Conservation (phyloP, 2,797 vertebrate genomes). For the Aldrovandia affinis region DNA sequence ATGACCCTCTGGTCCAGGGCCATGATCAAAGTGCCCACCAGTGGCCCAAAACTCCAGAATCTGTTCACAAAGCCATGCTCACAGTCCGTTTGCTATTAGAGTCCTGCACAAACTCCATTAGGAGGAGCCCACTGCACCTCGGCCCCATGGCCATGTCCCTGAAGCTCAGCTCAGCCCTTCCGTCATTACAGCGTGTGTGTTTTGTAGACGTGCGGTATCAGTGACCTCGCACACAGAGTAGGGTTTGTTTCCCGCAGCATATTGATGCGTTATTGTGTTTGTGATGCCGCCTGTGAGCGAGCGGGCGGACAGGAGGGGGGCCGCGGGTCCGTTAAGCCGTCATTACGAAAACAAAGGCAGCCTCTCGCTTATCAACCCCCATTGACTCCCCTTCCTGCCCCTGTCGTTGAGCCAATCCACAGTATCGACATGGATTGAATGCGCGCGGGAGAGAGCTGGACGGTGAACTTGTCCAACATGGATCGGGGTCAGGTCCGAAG, state of each 20-base stretch:
- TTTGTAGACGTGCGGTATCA: constrained; percentile 30
- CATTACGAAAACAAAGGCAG: constrained; percentile 82
- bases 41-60: not conserved
- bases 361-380: constrained; percentile 68
- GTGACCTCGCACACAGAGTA: constrained; percentile 15
- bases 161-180: not conserved
- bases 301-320: constrained; percentile 42
- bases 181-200: not conserved
- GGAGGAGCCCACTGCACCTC: not conserved
- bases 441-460: constrained; percentile 65
- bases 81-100: not conserved
- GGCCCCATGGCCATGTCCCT: not conserved
- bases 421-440: constrained; percentile 76
- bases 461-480: constrained; percentile 72
- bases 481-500: constrained; percentile 69
- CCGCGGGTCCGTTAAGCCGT: constrained; percentile 64
- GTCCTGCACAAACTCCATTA: not conserved
- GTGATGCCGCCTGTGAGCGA: constrained; percentile 59
- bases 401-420: constrained; percentile 64
- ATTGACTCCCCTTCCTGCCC: constrained; percentile 68
- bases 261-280: constrained; percentile 64
- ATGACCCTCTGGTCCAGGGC: not conserved
- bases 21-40: not conserved
- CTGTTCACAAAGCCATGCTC: not conserved
- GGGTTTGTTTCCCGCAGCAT: constrained; percentile 48